Percentiles rank a stretch among this genome's conserved stretches.
Conservation (phyloP, 2,888 invertebrate genomes). For the Cetonia aurata region DNA sequence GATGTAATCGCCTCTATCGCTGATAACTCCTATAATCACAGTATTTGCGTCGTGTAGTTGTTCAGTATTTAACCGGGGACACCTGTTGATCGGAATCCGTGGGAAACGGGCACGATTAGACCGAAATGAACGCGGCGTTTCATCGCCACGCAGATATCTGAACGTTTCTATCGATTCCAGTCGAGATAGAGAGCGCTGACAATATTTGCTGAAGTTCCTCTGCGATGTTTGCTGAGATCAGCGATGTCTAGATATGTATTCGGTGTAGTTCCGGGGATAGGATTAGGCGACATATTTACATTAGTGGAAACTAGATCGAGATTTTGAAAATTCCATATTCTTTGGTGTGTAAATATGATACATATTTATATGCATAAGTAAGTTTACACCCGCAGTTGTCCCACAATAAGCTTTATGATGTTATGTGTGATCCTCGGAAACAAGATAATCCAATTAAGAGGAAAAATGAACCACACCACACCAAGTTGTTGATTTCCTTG, state of each 20-base stretch:
- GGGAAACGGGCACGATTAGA: conserved; percentile 10
- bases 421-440: too few species aligned
- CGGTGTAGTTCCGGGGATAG: background rate
- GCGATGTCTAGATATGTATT: conserved; percentile 1
- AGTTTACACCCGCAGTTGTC: too few species aligned
- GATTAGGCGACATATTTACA: background rate
- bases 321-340: conserved; percentile 24
- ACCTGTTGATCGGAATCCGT: conserved; percentile 29
- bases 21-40: background rate
- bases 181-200: background rate
- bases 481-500: too few species aligned
- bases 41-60: background rate
- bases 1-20: background rate
- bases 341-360: background rate
- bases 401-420: too few species aligned
- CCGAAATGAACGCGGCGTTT: background rate
- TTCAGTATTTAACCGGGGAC: conserved; percentile 14
- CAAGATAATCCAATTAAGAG: too few species aligned
- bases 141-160: background rate
- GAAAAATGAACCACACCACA: too few species aligned
- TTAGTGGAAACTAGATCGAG: conserved; percentile 8
- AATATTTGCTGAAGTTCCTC: conserved; percentile 1
- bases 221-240: conserved; percentile 12
- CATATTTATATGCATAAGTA: background rate
- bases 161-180: background rate